Base-by-base conservation (phyloP, 2,888 invertebrate species). In the Sminthurinus aureus region DNA sequence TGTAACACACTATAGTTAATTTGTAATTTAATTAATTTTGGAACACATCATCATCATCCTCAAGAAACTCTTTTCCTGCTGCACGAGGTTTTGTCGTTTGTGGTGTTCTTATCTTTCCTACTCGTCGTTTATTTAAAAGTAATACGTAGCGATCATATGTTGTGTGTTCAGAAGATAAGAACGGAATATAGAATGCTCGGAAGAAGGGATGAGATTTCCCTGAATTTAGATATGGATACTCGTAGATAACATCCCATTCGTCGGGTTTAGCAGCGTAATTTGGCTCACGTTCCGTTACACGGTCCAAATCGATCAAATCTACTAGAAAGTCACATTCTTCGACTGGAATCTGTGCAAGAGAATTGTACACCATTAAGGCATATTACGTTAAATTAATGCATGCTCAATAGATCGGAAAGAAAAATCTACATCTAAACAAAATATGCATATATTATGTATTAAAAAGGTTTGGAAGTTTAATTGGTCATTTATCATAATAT, bases 181-280 rank as follows among this genome's bases (percentile, higher is more conserved):
- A 93, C 76, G 98, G 97, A 90, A 98, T 92, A 91, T 96, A 97
- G 90, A 98, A 98, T 4, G 97, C 95, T 89, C 98, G 92, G 88
- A 95, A 94, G 80, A 96, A 90, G 87, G 91, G 91, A 90, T 94
- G 93, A 0, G 96, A 96, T 79, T 92, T 92, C 89, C 84, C 92
- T 0, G 94, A 91, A 91, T 96, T 94, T 80, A 98, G 90, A 91
- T 96, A 95, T 79, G 93, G 93, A 2, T 94, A 92, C 38, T 93
- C 92, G 86, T 94, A 93, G 51, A 96, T 90, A 3, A 94, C 90
- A 81, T 93, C 93, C 95, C 97, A 98, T 81, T 91, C 90, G 26
- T 93, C 92, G 12, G 91, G 91, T 87, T 93, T 92, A 58, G 92
- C 92, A 22, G 94, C 92, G 91, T 97, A 98, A 88, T 93, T 93